phyloP scores from a whole-genome alignment of 2,113 vertebrate species.

The Poeciliopsis retropinna region DNA sequence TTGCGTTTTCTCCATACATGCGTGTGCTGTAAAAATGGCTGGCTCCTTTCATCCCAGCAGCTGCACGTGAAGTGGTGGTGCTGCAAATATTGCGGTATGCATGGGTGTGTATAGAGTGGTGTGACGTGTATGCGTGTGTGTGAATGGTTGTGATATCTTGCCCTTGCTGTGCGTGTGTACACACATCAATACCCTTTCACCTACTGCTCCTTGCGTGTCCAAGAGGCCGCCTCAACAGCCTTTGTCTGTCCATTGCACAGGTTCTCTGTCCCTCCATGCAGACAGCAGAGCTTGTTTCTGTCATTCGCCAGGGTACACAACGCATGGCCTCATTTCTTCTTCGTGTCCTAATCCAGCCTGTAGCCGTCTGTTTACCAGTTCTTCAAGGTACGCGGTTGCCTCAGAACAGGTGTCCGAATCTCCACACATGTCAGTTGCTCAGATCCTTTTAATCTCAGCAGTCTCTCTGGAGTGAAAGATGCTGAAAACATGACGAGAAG shows the following conservation, averaged over 20 bases:
- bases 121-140: background rate
- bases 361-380: slow-evolving; percentile 31
- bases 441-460: slow-evolving; percentile 63
- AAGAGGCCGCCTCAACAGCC: slow-evolving; percentile 38
- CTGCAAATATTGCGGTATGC: slow-evolving; percentile 15
- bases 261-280: slow-evolving; percentile 43
- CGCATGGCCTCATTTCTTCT: slow-evolving; percentile 50
- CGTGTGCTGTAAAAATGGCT: slow-evolving; percentile 44
- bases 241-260: slow-evolving; percentile 38
- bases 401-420: slow-evolving; percentile 66
- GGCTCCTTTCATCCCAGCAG: slow-evolving; percentile 68
- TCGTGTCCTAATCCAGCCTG: slow-evolving; percentile 24
- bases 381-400: slow-evolving; percentile 45
- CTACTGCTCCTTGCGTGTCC: slow-evolving; percentile 41
- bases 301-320: slow-evolving; percentile 57
- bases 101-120: background rate
- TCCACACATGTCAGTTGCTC: slow-evolving; percentile 45
- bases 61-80: slow-evolving; percentile 41
- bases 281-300: slow-evolving; percentile 54
- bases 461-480: slow-evolving; percentile 38
- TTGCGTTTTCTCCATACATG: slow-evolving; percentile 1
- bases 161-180: slow-evolving; percentile 43
- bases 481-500: slow-evolving; percentile 42
- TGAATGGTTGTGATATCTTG: slow-evolving; percentile 46
- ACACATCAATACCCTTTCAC: slow-evolving; percentile 68